A percentile compares a stretch with the other conserved stretches of the same genome.
phyloP scores from a whole-genome alignment of 2,113 vertebrate species.

The Shinisaurus crocodilurus region DNA sequence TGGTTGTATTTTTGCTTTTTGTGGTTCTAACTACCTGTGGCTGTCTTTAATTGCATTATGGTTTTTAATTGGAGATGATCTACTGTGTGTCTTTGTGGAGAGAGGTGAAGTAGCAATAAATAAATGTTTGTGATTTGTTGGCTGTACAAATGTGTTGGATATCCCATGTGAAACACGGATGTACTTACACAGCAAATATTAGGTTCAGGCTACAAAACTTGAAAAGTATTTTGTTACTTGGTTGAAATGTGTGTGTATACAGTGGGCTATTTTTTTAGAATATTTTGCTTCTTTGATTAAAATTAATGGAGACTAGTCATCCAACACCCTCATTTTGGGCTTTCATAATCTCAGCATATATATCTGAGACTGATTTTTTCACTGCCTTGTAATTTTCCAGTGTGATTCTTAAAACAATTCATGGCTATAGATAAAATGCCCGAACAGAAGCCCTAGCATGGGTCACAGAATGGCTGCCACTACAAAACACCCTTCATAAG shows the following conservation, averaged over 20 bases:
- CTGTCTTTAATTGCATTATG: background rate
- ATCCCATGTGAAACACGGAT: background rate
- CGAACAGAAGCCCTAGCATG: background rate
- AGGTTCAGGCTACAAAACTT: background rate
- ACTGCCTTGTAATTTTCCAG: background rate
- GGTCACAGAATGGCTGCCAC: background rate
- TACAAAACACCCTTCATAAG: background rate
- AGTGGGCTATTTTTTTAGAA: slow-evolving; percentile 3
- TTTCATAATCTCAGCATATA: background rate
- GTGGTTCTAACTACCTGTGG: background rate
- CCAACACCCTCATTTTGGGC: background rate
- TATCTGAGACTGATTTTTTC: slow-evolving; percentile 2
- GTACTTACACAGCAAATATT: background rate
- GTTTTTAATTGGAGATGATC: background rate
- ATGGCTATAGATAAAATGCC: background rate
- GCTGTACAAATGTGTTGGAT: background rate
- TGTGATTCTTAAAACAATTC: slow-evolving; percentile 5
- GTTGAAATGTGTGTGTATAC: background rate
- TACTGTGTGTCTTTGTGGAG: background rate
- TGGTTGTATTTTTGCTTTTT: background rate
- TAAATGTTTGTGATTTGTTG: background rate
- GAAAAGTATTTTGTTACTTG: background rate
- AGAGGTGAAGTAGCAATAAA: background rate
- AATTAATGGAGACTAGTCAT: slow-evolving; percentile 13
- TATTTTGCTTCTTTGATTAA: slow-evolving; percentile 11